Percentiles rank a stretch among this genome's conserved stretches.
Conservation (phyloP, 2,888 invertebrate species). For the Operophtera brumata region DNA sequence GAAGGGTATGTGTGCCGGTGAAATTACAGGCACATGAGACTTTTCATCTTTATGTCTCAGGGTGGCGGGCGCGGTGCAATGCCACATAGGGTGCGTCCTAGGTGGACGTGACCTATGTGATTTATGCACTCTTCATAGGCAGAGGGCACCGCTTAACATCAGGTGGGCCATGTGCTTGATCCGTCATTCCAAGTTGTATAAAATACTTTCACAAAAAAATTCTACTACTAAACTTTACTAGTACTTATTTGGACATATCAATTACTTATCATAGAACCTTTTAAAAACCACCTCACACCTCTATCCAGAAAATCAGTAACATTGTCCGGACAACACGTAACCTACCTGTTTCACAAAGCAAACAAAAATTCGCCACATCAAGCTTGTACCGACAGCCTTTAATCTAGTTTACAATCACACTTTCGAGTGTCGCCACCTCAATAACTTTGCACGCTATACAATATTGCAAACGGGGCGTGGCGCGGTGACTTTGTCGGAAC, state of each 20-base stretch:
- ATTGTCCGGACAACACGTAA: slow-evolving; percentile 21
- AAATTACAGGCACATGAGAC: too few species aligned
- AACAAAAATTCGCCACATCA: slow-evolving; percentile 79
- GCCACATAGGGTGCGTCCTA: too few species aligned
- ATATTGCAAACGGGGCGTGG: slow-evolving; percentile 45
- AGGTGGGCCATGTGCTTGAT: too few species aligned
- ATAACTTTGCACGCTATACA: slow-evolving; percentile 12
- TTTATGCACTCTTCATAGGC: too few species aligned
- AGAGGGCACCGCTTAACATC: too few species aligned
- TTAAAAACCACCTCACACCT: slow-evolving; percentile 34
- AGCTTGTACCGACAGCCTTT: slow-evolving; percentile 48
- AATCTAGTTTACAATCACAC: slow-evolving; percentile 54
- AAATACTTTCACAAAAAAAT: too few species aligned
- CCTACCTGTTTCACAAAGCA: slow-evolving; percentile 43
- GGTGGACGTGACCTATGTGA: too few species aligned
- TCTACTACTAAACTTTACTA: too few species aligned
- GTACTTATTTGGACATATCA: neutral
- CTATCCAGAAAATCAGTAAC: slow-evolving; percentile 22
- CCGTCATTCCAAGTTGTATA: too few species aligned
- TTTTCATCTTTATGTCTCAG: too few species aligned
- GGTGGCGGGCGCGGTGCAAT: too few species aligned
- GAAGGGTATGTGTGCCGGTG: too few species aligned
- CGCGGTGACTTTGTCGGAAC: slow-evolving; percentile 52
- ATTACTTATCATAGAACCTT: neutral
- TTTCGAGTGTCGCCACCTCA: slow-evolving; percentile 32